These are phyloP conservation scores for Helleia helle DNA, from an alignment of 2,888 invertebrate species.

Conservation along the genomic window DNA sequence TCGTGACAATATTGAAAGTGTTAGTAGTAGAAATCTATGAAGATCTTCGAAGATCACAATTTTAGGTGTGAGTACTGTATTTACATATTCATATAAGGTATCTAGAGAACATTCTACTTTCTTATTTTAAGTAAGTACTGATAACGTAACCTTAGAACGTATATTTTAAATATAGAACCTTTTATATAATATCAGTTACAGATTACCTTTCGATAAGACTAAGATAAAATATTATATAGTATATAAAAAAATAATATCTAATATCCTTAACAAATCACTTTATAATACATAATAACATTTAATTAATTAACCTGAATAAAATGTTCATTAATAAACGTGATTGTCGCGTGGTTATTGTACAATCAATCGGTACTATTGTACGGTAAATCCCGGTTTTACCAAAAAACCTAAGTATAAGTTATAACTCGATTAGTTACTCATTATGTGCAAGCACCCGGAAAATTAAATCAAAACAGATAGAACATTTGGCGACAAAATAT, in stretches of 20 bases:
- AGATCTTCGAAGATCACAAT: background rate
- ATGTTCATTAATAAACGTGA: too few species aligned
- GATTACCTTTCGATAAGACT: background rate
- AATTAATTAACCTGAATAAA: too few species aligned
- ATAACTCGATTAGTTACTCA: too few species aligned
- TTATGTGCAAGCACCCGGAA: too few species aligned
- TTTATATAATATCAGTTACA: constrained; percentile 7
- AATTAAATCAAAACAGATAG: too few species aligned
- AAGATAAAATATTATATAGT: background rate
- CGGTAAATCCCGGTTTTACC: too few species aligned
- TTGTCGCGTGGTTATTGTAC: too few species aligned
- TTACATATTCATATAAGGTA: background rate
- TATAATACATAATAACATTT: too few species aligned
- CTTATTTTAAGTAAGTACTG: background rate
- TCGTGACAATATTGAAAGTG: constrained; percentile 27
- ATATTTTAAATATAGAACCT: constrained; percentile 1
- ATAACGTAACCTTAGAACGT: background rate
- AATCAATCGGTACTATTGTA: too few species aligned
- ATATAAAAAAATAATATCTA: background rate
- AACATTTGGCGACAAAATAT: too few species aligned
- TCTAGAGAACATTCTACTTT: background rate
- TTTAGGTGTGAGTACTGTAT: background rate
- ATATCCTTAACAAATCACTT: background rate
- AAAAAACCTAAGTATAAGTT: too few species aligned
- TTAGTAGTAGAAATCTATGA: background rate